Base-by-base conservation (phyloP, 1,140 invertebrate species). In the Tetraneura akinire region DNA sequence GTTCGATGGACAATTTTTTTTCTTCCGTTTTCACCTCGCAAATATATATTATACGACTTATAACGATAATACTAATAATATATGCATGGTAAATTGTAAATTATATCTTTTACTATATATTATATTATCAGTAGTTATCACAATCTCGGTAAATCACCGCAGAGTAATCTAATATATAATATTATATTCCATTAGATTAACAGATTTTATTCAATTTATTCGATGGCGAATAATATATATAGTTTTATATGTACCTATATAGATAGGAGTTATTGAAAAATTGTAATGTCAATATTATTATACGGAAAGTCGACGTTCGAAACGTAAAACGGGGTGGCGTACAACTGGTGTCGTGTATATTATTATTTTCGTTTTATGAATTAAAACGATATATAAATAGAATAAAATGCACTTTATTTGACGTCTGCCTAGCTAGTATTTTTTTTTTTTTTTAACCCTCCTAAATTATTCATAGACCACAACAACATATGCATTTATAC, bases 1-100 rank as follows among this genome's bases (percentile, higher is more conserved):
- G 62, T 64, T 64, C 62, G 32, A 64, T 37, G 18, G 29, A 64
- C 62, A 37, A 64, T 64, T 64, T 64, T 64, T 64, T 64, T 18
- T 23, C 29, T 32, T 42, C 18, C 29, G 37, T 64, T 64, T 64
- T 64, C 32, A 37, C 32, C 62, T 64, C n/a, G 18, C 29, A 64
- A 14, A n/a, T 47, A 10, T 13, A 1, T 47, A 13, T 8, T 47
- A 14, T 47, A 47, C 32, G n/a, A n/a, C n/a, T n/a, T n/a, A n/a
- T n/a, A n/a, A n/a, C n/a, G n/a, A n/a, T n/a, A n/a, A n/a, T n/a
- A n/a, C n/a, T n/a, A n/a, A n/a, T n/a, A n/a, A n/a, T n/a, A n/a
- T n/a, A n/a, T n/a, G n/a, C n/a, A n/a, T n/a, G n/a, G n/a, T n/a
- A n/a, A n/a, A n/a, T n/a, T n/a, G n/a, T n/a, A n/a, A n/a, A n/a